phyloP scores from a whole-genome alignment of 2,797 vertebrate species.

The Lemur catta region DNA sequence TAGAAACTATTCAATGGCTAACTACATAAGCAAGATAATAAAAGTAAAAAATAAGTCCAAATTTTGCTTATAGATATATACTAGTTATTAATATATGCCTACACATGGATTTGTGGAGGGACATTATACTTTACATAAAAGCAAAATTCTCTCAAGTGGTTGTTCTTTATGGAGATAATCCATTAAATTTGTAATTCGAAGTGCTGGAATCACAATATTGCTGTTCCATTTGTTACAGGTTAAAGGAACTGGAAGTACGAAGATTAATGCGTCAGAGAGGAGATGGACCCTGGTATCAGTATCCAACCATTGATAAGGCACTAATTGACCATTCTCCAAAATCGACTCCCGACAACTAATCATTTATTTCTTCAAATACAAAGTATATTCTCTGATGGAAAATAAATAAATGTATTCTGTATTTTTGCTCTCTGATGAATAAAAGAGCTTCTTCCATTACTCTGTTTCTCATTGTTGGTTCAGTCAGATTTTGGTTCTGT shows the following conservation, averaged over 20 bases:
- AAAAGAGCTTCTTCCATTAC: neutral
- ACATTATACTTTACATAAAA: neutral
- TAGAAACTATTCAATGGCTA: neutral
- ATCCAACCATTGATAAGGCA: conserved; percentile 85
- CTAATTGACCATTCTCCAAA: conserved; percentile 89
- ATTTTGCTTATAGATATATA: neutral
- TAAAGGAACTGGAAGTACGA: conserved; percentile 86
- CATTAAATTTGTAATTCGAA: neutral
- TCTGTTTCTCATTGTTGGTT: conserved; percentile 36
- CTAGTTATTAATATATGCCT: neutral
- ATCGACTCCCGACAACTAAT: conserved; percentile 90
- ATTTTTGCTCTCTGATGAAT: conserved; percentile 61
- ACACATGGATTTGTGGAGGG: neutral
- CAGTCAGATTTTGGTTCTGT: neutral
- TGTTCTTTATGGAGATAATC: neutral
- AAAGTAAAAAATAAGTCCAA: neutral
- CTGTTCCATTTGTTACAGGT: conserved; percentile 81
- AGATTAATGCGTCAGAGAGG: conserved; percentile 91
- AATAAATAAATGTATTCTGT: conserved; percentile 55
- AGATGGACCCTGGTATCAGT: conserved; percentile 94
- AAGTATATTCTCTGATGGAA: conserved; percentile 37
- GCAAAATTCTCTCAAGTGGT: neutral
- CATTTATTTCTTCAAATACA: neutral
- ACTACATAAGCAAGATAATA: neutral
- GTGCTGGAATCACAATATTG: neutral